Evolutionary conservation across 2,888 invertebrate species (phyloP), one percentile per base, ranked within the genome.

Genomic region (Alloscopus bannaensis): DNA sequence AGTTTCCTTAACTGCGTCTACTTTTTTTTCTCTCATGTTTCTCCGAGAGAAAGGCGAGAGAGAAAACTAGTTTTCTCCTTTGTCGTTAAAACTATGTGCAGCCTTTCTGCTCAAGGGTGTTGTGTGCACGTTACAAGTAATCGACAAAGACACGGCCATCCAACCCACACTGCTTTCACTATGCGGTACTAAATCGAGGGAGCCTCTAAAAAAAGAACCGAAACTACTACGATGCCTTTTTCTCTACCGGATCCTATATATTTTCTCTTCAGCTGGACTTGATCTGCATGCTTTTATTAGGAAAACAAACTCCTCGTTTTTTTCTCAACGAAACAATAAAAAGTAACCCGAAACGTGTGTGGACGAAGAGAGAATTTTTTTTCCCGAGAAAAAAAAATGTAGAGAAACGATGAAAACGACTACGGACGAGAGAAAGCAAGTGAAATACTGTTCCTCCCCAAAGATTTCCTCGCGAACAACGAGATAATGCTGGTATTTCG

Each of bases 381-480:
- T 31, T 22, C 36, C 18, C 16, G n/a, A 64, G 47, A 28, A 24
- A 47, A 47, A 64, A 26, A 45, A 28, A 13, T 13, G 36, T 8
- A 20, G 45, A 22, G 18, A 64, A 13, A 45, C 24, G 52, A 55
- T 73, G 62, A 42, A 29, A 42, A 57, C 40, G 59, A 36, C 57
- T 52, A 36, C 24, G 3, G n/a, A 40, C 36, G 31, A 76, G 36
- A 31, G 36, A 65, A 24, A 69, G 55, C 45, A 65, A 65, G 59
- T 65, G 45, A 57, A 70, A 40, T 68, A 69, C 69, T 64, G 55
- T 77, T 70, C 59, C 65, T 64, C 65, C 65, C 71, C 50, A 70
- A 64, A 71, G 65, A 29, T 36, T 71, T 65, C 64, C 47, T 57
- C 13, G 42, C 42, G 13, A n/a, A 16, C 2, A 42, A 42, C 42